phyloP scores from a whole-genome alignment of 2,888 invertebrate genomes.

The Acanthosoma haemorrhoidale region DNA sequence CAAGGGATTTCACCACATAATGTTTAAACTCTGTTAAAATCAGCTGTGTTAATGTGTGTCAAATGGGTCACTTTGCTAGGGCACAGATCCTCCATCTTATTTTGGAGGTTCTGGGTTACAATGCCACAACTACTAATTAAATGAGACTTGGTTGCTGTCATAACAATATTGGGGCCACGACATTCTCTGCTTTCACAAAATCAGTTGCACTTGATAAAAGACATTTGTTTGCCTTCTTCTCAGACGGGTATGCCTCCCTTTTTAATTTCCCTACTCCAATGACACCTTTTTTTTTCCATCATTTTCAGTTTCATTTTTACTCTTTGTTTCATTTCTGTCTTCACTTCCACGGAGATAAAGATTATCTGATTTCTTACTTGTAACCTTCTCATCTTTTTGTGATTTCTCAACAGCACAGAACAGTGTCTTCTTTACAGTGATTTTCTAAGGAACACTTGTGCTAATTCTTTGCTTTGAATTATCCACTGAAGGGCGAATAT shows the following conservation, averaged over 20 bases:
- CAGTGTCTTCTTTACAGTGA: too few species aligned
- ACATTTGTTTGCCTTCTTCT: background rate
- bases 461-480: too few species aligned
- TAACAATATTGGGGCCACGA: constrained; percentile 58
- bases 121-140: constrained; percentile 79
- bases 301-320: background rate
- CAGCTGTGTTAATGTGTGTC: constrained; percentile 85
- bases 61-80: constrained; percentile 81
- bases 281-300: background rate
- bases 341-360: background rate
- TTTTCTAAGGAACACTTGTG: too few species aligned
- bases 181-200: constrained; percentile 30
- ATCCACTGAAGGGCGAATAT: too few species aligned
- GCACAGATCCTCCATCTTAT: constrained; percentile 80
- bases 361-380: background rate
- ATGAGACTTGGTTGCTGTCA: constrained; percentile 85
- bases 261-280: background rate
- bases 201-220: background rate
- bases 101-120: constrained; percentile 81
- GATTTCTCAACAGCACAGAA: too few species aligned
- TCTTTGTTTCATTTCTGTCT: background rate
- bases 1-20: too few species aligned
- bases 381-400: background rate
- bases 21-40: too few species aligned
- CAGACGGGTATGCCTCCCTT: background rate